These are phyloP conservation scores for Catalaphyllia jardinei DNA, from an alignment of 64 coral and sea anemone species.

Conservation along the genomic window DNA sequence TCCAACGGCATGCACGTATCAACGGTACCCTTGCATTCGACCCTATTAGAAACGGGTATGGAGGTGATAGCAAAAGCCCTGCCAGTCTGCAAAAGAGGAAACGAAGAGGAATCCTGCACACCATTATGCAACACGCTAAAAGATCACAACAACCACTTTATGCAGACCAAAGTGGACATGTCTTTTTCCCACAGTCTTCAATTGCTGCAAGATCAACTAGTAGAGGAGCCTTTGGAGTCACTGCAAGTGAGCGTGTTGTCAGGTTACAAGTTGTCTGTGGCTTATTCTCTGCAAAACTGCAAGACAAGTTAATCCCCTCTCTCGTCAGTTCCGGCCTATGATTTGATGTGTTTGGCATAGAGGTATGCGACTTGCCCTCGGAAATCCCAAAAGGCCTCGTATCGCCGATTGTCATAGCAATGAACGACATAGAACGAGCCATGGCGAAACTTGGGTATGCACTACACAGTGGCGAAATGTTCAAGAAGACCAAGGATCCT, in stretches of 20 bases:
- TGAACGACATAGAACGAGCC: constrained; percentile 26
- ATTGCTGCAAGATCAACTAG: not conserved
- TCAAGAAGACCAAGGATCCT: not conserved
- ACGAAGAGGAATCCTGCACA: not conserved
- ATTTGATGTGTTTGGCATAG: constrained; percentile 14
- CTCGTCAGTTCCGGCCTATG: constrained; percentile 3
- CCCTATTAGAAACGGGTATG: not conserved
- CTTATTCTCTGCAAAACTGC: not conserved
- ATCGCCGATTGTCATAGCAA: not conserved
- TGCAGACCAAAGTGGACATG: constrained; percentile 15
- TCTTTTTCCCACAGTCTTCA: not conserved
- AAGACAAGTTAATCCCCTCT: not conserved
- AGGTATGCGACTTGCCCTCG: not conserved
- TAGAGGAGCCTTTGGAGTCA: not conserved
- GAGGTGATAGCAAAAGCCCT: not conserved
- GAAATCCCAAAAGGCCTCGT: not conserved
- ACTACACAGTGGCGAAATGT: not conserved
- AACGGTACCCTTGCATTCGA: not conserved
- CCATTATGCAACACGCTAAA: constrained; percentile 4
- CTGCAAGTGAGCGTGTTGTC: not conserved
- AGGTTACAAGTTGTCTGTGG: not conserved
- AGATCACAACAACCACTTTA: constrained; percentile 8
- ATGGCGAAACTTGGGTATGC: not conserved
- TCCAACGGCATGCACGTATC: constrained; percentile 2
- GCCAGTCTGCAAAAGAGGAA: not conserved